Percentiles rank a stretch among this genome's conserved stretches.
These are phyloP conservation scores for Eudasyphora cyanicolor DNA, from an alignment of 2,888 invertebrate genomes.

Conservation along the genomic window DNA sequence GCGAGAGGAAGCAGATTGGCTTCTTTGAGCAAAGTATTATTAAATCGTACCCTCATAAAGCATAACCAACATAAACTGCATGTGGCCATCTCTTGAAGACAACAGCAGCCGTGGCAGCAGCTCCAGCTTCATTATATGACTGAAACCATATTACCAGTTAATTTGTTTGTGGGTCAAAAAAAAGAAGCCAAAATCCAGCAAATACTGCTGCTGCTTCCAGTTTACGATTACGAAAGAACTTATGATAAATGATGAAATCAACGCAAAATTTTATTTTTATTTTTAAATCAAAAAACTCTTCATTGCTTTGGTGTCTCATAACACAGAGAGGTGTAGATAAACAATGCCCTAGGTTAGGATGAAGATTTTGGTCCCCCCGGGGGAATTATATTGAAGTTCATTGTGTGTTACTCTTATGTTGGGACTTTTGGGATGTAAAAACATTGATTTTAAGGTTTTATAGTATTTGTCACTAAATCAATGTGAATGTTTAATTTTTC, in stretches of 20 bases:
- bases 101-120: background rate
- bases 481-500: no score
- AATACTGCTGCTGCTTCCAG: constrained; percentile 20
- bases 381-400: no score
- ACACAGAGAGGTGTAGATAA: background rate
- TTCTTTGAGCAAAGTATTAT: constrained; percentile 31
- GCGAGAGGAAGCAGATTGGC: no score
- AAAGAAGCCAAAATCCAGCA: constrained; percentile 19
- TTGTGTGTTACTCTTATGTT: no score
- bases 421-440: no score
- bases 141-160: background rate
- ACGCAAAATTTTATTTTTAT: background rate
- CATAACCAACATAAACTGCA: constrained; percentile 41
- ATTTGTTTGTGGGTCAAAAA: background rate
- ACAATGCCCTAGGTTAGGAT: no score
- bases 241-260: constrained; percentile 33
- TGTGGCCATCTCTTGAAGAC: constrained; percentile 33
- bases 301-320: no score
- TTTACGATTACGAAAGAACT: constrained; percentile 29
- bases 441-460: no score
- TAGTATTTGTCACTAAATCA: no score
- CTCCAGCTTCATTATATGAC: background rate
- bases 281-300: no score
- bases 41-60: constrained; percentile 60
- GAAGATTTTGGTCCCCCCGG: no score